A percentile compares a stretch with the other conserved stretches of the same genome.
These are phyloP conservation scores for Orestias chungarensis DNA, from an alignment of 2,797 vertebrate genomes.

Conservation along the genomic window DNA sequence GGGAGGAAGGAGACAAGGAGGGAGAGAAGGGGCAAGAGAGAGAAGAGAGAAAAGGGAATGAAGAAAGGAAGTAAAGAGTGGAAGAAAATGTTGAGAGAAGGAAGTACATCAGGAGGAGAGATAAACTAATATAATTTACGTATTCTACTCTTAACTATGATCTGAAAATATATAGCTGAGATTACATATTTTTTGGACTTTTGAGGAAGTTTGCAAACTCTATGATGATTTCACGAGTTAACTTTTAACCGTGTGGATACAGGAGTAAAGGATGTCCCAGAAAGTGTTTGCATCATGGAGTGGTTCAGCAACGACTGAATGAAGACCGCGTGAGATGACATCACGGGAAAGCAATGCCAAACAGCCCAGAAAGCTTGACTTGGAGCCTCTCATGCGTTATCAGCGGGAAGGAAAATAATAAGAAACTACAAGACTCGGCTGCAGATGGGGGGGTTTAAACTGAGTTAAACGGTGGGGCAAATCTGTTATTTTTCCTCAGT, in stretches of 20 bases:
- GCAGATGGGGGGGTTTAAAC: conserved; percentile 16
- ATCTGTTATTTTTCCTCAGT: conserved; percentile 44
- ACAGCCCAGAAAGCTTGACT: neutral
- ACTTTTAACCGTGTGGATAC: neutral
- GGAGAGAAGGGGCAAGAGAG: too few relatives aligned
- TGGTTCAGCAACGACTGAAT: neutral
- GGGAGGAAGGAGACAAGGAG: neutral
- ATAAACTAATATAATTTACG: neutral
- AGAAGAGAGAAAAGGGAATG: too few relatives aligned
- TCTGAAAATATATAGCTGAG: neutral
- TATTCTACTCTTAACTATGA: neutral
- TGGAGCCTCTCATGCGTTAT: neutral
- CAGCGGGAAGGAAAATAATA: neutral
- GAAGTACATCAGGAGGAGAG: neutral
- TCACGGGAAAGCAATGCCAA: neutral
- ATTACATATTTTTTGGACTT: neutral
- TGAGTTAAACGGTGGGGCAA: conserved; percentile 41
- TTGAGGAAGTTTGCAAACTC: neutral
- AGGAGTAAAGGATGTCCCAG: conserved; percentile 2
- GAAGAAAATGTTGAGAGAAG: too few relatives aligned
- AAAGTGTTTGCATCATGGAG: conserved; percentile 1
- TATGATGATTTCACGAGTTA: neutral
- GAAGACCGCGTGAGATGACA: neutral
- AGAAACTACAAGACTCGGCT: neutral
- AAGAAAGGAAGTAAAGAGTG: too few relatives aligned